Evolutionary conservation across 2,888 invertebrate species (phyloP).

Genomic region (Chrysodeixis includens): DNA sequence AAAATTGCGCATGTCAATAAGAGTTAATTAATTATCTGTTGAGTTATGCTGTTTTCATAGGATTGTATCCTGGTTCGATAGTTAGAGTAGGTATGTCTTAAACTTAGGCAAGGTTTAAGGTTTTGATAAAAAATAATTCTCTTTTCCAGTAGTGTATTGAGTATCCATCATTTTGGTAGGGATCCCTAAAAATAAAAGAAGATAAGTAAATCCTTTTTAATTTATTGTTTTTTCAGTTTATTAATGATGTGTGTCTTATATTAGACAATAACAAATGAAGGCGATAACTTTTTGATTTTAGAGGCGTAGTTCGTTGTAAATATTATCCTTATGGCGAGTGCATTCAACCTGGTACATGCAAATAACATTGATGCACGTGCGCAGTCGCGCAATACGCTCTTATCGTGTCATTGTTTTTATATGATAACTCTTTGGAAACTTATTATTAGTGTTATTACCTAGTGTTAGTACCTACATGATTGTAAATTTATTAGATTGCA

Average conservation of each 20-base stretch:
- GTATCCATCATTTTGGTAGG: not conserved
- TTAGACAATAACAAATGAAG: conserved; percentile 32
- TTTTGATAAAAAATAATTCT: too few relatives aligned
- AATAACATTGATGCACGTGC: not conserved
- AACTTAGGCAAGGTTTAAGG: too few relatives aligned
- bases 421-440: not conserved
- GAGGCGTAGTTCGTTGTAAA: conserved; percentile 23
- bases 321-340: conserved; percentile 38
- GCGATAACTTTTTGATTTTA: conserved; percentile 19
- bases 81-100: too few relatives aligned
- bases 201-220: not conserved
- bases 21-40: too few relatives aligned
- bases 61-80: too few relatives aligned
- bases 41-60: too few relatives aligned
- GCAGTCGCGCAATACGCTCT: not conserved
- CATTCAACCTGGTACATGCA: conserved; percentile 35
- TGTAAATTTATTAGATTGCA: not conserved
- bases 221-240: conserved; percentile 6
- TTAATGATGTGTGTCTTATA: conserved; percentile 19
- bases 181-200: conserved; percentile 2
- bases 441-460: not conserved
- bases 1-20: too few relatives aligned
- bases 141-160: too few relatives aligned
- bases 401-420: not conserved
- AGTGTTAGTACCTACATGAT: too few relatives aligned